These are phyloP conservation scores for Eupithecia exiguata DNA, from an alignment of 2,888 invertebrate genomes.

Conservation along the genomic window DNA sequence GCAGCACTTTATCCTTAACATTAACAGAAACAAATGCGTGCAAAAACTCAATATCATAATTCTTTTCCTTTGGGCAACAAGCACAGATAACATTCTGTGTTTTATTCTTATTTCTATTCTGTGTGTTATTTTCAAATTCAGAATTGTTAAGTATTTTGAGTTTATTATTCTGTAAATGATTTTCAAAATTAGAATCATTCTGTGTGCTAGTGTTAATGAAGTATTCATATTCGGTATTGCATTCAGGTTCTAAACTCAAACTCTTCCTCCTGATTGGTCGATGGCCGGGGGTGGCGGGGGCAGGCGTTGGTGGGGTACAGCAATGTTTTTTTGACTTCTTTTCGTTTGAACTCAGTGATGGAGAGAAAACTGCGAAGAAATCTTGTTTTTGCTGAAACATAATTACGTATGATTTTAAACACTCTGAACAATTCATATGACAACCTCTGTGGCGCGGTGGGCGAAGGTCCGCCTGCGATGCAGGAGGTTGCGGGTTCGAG, in stretches of 20 bases:
- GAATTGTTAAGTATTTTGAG: slow-evolving; percentile 10
- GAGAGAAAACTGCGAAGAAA: slow-evolving; percentile 67
- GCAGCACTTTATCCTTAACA: slow-evolving; percentile 71
- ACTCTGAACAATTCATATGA: too few species aligned
- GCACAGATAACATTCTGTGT: slow-evolving; percentile 50
- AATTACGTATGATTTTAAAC: background rate
- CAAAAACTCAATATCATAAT: slow-evolving; percentile 64
- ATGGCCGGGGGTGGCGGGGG: slow-evolving; percentile 37
- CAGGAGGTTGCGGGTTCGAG: too few species aligned
- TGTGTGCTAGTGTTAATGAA: slow-evolving; percentile 17
- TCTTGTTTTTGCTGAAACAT: slow-evolving; percentile 74
- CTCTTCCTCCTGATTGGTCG: slow-evolving; percentile 33
- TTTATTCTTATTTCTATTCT: slow-evolving; percentile 30
- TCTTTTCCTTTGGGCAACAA: slow-evolving; percentile 53
- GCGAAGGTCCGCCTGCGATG: too few species aligned
- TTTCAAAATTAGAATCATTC: slow-evolving; percentile 20
- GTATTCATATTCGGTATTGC: slow-evolving; percentile 27
- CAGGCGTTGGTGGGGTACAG: slow-evolving; percentile 51
- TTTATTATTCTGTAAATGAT: slow-evolving; percentile 23
- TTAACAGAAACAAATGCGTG: slow-evolving; percentile 74
- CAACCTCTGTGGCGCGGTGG: too few species aligned
- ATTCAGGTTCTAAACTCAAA: slow-evolving; percentile 30
- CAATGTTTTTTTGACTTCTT: slow-evolving; percentile 58
- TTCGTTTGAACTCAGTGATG: slow-evolving; percentile 53
- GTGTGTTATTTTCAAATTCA: slow-evolving; percentile 20